A percentile compares a stretch with the other conserved stretches of the same genome.
Evolutionary conservation across 1,140 invertebrate species (phyloP).

Genomic region (Drosophila lowei): DNA sequence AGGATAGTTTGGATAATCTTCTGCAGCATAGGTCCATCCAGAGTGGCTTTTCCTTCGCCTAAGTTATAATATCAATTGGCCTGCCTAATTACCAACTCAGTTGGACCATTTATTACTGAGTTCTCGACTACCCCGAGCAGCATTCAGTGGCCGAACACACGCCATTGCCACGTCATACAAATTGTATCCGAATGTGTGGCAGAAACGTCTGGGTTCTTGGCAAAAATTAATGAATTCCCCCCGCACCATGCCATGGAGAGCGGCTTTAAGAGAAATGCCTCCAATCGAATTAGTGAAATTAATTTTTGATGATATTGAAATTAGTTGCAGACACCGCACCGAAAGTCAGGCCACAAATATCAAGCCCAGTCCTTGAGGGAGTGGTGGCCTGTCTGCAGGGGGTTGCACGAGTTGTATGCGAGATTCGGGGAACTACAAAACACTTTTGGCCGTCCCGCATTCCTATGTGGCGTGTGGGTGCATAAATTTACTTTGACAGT

Average conservation of each 20-base stretch:
- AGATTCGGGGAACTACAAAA: conserved; percentile 64
- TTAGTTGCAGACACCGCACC: conserved; percentile 74
- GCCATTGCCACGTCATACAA: conserved; percentile 63
- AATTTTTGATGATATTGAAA: conserved; percentile 83
- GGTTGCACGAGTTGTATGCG: conserved; percentile 21
- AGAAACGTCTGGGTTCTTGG: conserved; percentile 14
- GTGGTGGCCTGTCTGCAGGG: conserved; percentile 11
- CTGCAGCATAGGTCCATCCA: no score
- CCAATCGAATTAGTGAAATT: conserved; percentile 83
- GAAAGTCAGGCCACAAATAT: conserved; percentile 37
- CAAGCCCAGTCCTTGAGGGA: neutral
- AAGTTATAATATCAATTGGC: conserved; percentile 30
- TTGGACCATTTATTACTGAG: conserved; percentile 49
- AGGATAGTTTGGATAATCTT: no score
- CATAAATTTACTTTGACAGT: conserved; percentile 82
- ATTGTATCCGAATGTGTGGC: conserved; percentile 9
- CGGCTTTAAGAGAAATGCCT: conserved; percentile 53
- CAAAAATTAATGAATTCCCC: conserved; percentile 65
- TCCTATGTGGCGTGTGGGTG: conserved; percentile 52
- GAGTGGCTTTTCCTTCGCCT: no score
- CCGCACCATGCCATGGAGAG: neutral
- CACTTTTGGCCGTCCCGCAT: conserved; percentile 63
- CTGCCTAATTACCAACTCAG: conserved; percentile 38
- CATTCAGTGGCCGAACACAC: conserved; percentile 35
- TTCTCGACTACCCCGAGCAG: neutral